Evolutionary conservation across 2,113 vertebrate genomes (phyloP).

Genomic region (Vidua chalybeata): DNA sequence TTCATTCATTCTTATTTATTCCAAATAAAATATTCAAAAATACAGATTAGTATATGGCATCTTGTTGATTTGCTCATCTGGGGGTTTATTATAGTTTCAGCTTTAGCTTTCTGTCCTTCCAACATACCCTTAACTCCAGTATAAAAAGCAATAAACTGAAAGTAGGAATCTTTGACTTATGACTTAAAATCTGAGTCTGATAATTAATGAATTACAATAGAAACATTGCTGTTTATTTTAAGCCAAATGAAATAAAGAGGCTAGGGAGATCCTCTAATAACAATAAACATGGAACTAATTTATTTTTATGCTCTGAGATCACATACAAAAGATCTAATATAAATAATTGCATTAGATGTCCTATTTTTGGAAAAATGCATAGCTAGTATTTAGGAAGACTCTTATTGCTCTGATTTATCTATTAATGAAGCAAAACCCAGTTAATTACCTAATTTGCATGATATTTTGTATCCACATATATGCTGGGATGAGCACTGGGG

Average conservation of each 20-base stretch:
- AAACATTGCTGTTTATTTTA: background rate
- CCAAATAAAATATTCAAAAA: background rate
- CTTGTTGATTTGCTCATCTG: background rate
- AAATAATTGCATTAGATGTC: constrained; percentile 42
- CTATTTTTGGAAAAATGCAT: constrained; percentile 44
- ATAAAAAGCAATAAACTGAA: background rate
- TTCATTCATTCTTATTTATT: background rate
- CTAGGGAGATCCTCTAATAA: constrained; percentile 7
- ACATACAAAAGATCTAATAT: constrained; percentile 42
- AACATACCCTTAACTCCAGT: background rate
- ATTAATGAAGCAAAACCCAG: constrained; percentile 57
- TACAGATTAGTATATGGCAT: background rate
- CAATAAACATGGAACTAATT: constrained; percentile 38
- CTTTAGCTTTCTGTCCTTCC: background rate
- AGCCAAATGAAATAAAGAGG: constrained; percentile 7
- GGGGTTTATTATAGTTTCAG: background rate
- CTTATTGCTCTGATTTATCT: constrained; percentile 52
- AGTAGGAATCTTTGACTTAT: background rate
- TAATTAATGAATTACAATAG: background rate
- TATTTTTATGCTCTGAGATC: constrained; percentile 35
- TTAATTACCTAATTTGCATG: constrained; percentile 64
- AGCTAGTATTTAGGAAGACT: constrained; percentile 33
- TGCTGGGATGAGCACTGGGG: background rate
- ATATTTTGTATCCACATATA: constrained; percentile 32
- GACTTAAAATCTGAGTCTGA: background rate